These are phyloP conservation scores for Mnemiopsis leidyi DNA, from an alignment of 37 sponge, comb jelly and placozoan genomes.

Conservation along the genomic window DNA sequence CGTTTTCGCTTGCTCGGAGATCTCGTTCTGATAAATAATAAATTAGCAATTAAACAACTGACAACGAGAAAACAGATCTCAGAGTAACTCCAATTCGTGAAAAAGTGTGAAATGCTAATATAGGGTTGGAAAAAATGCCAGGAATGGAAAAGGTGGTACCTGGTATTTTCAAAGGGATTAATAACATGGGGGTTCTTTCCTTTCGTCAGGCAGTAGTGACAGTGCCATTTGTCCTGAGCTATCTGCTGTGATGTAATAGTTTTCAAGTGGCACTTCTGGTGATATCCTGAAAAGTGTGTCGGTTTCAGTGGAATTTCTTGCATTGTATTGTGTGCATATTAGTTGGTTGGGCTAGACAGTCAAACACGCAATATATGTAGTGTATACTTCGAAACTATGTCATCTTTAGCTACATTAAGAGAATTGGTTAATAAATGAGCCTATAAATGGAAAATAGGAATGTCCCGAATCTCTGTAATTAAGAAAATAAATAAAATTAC, in stretches of 20 bases:
- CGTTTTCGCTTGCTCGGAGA: background rate
- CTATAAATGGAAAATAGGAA: no score
- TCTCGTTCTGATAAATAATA: background rate
- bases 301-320: no score
- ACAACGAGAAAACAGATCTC: background rate
- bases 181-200: background rate
- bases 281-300: no score
- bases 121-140: background rate
- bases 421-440: no score
- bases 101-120: background rate
- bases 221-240: constrained; percentile 14
- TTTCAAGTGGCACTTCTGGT: background rate
- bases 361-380: no score
- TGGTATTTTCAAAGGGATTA: background rate
- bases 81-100: no score
- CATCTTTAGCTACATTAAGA: no score
- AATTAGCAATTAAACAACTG: background rate
- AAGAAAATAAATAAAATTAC: no score
- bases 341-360: no score
- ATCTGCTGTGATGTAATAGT: background rate
- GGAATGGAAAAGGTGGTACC: background rate
- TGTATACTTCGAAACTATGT: no score
- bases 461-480: no score
- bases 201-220: background rate
- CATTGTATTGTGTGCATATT: no score